phyloP scores from a whole-genome alignment of 2,113 vertebrate species.

The Odocoileus virginianus region DNA sequence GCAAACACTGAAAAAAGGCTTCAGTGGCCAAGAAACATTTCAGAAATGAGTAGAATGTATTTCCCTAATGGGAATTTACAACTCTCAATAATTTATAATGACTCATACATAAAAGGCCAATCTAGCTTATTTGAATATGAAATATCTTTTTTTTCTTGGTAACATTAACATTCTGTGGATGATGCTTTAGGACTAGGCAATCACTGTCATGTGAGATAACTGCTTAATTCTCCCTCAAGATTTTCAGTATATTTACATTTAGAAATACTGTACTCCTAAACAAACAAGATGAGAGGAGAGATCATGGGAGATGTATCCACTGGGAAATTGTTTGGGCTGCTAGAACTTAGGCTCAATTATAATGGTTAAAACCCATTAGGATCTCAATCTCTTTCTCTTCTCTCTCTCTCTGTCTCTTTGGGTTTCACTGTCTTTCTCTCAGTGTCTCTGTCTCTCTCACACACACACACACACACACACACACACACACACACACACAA shows the following conservation, averaged over 20 bases:
- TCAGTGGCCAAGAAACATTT: background rate
- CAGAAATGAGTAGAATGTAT: background rate
- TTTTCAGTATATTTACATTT: background rate
- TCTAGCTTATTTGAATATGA: background rate
- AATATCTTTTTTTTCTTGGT: background rate
- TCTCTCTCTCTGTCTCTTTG: background rate
- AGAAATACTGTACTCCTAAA: background rate
- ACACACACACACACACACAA: background rate
- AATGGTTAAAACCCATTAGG: background rate
- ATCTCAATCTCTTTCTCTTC: background rate
- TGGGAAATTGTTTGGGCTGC: background rate
- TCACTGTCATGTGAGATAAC: background rate
- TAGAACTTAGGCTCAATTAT: background rate
- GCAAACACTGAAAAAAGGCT: background rate
- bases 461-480: background rate
- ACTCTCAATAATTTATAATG: background rate
- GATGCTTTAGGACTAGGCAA: background rate
- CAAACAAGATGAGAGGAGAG: background rate
- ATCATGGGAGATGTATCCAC: background rate
- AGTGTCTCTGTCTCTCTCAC: background rate
- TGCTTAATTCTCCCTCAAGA: conserved; percentile 11
- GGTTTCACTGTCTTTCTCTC: background rate
- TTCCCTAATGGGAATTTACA: background rate
- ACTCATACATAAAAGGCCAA: background rate
- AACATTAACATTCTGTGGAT: background rate